Percentiles rank a stretch among this genome's conserved stretches.
Evolutionary conservation across 2,888 invertebrate genomes (phyloP).

Genomic region (Sympetrum striolatum): DNA sequence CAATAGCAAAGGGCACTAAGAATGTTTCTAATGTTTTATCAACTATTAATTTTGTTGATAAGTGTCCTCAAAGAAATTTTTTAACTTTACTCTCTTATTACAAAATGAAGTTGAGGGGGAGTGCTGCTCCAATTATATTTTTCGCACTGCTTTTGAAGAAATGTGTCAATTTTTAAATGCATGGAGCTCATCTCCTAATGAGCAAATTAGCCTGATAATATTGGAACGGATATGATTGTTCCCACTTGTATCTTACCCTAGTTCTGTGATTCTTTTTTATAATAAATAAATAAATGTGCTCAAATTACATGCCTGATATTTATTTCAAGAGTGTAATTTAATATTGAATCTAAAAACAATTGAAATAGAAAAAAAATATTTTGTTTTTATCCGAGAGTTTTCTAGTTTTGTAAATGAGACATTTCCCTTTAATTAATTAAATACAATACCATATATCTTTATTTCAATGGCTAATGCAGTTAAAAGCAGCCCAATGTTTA

Average conservation of each 20-base stretch:
- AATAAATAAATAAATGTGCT: constrained; percentile 39
- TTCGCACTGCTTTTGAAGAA: constrained; percentile 42
- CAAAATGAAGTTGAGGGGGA: constrained; percentile 9
- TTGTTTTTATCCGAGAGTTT: too few relatives aligned
- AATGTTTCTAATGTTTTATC: constrained; percentile 22
- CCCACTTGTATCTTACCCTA: constrained; percentile 18
- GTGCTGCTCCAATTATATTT: constrained; percentile 42
- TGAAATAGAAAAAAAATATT: too few relatives aligned
- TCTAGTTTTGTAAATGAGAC: too few relatives aligned
- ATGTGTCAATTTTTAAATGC: constrained; percentile 40
- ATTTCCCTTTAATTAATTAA: too few relatives aligned
- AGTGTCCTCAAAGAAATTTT: neutral
- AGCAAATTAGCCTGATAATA: constrained; percentile 24
- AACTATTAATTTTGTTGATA: constrained; percentile 15
- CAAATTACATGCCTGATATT: neutral
- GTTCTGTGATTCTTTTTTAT: constrained; percentile 42
- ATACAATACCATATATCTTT: too few relatives aligned
- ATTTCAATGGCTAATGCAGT: too few relatives aligned
- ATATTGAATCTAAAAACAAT: too few relatives aligned
- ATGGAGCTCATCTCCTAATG: constrained; percentile 28
- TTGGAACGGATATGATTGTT: constrained; percentile 22
- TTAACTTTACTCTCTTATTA: constrained; percentile 18
- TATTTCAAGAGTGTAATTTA: neutral
- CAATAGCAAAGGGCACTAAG: constrained; percentile 10
- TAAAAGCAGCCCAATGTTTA: too few relatives aligned